Base-by-base conservation (phyloP, 2,888 invertebrate genomes). In the Agriopis leucophaearia region DNA sequence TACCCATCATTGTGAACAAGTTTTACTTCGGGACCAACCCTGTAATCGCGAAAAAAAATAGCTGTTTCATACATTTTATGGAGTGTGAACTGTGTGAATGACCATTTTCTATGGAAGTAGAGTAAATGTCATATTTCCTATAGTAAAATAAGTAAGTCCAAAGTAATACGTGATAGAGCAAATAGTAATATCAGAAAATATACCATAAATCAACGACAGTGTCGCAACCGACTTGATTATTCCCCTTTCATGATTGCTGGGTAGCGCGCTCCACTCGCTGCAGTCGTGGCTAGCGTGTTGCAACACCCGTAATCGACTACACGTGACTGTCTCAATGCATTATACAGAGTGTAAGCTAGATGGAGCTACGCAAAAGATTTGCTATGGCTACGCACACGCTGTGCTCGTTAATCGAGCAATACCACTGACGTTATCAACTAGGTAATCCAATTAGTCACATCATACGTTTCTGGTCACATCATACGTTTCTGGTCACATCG, bases 151-250 rank as follows among this genome's bases (percentile, higher is more conserved):
- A 27, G 27, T 27, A 27, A 15, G 16, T 47, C 7, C 12, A 8
- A 51, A 35, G 47, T 62, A 59, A 61, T 47, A 13, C 38, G 18
- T 8, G 38, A 36, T 18, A 15, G 13, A 38, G 38, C 36, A 52
- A 38, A 45, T 59, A 48, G 52, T 51, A 45, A 44, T 38, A 38
- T 16, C 50, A 12, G 48, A 50, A 50, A 54, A 52, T n/a, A 50
- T 57, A 68, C 65, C 66, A 77, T 78, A 75, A 75, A 77, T 77
- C 72, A 73, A 66, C 70, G 67, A 69, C 62, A 68, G 69, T 76
- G 74, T 79, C 73, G 75, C 72, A 74, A 74, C 67, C 55, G 56
- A 71, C 74, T 70, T 74, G 73, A 76, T 78, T 76, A 74, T 75
- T 77, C 74, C 69, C 72, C 75, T 78, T 74, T 74, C 58, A 73